Percentiles rank a stretch among this genome's conserved stretches.
Conservation (phyloP, 2,797 vertebrate genomes). For the Clarias pachynema region DNA sequence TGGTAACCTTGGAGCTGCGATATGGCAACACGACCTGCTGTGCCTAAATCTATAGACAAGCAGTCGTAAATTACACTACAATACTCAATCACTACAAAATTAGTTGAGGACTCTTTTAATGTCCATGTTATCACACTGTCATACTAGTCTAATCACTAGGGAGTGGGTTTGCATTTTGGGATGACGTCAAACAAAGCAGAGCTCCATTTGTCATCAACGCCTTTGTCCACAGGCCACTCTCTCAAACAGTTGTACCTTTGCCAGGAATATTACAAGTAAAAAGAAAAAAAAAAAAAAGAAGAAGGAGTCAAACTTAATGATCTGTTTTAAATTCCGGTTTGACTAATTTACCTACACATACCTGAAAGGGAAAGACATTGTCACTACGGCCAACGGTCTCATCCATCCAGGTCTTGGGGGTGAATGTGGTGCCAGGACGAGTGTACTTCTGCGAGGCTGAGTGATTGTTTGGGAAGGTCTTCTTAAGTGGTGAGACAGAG, state of each 20-base stretch:
- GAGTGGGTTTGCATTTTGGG: background rate
- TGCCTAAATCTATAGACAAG: background rate
- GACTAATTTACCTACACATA: conserved; percentile 67
- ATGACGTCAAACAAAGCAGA: conserved; percentile 61
- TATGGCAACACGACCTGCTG: too few relatives aligned
- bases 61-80: background rate
- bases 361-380: conserved; percentile 99
- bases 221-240: conserved; percentile 4
- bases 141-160: background rate
- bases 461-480: conserved; percentile 98
- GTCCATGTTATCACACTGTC: background rate
- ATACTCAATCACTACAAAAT: background rate
- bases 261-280: conserved; percentile 38
- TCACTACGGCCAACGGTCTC: conserved; percentile 92
- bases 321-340: background rate
- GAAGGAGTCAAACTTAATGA: background rate
- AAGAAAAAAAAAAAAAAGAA: conserved; percentile 17
- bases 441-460: conserved; percentile 97
- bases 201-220: conserved; percentile 71
- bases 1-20: background rate
- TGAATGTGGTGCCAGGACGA: conserved; percentile 92
- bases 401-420: conserved; percentile 98
- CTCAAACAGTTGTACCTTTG: conserved; percentile 44
- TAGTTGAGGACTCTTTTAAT: background rate
- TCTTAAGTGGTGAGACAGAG: conserved; percentile 98